Evolutionary conservation across 2,797 vertebrate species (phyloP).

Genomic region (Apogon talboti): DNA sequence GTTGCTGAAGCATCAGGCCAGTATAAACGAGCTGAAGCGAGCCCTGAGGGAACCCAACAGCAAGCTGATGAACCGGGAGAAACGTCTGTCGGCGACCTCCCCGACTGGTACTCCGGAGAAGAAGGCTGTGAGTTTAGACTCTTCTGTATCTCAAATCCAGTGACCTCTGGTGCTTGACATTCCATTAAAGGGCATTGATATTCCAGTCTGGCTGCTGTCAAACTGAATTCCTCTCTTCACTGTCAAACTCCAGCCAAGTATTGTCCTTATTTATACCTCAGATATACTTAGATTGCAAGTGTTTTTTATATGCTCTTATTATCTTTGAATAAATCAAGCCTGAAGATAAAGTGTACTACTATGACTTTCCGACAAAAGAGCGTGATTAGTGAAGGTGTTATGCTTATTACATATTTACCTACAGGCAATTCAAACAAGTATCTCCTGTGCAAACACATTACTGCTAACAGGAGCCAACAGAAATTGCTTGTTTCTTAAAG

Average conservation of each 20-base stretch:
- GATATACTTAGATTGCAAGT: constrained; percentile 16
- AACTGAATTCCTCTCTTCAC: constrained; percentile 15
- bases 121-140: constrained; percentile 81
- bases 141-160: constrained; percentile 23
- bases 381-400: constrained; percentile 7
- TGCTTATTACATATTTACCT: constrained; percentile 5
- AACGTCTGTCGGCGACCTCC: constrained; percentile 89
- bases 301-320: constrained; percentile 13
- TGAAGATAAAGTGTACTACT: background rate
- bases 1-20: constrained; percentile 98
- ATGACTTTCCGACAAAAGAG: constrained; percentile 6
- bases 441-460: constrained; percentile 5
- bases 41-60: constrained; percentile 96
- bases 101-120: constrained; percentile 92
- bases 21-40: constrained; percentile 98
- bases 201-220: constrained; percentile 11
- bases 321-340: constrained; percentile 25
- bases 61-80: constrained; percentile 93
- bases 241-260: constrained; percentile 10
- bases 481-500: constrained; percentile 30
- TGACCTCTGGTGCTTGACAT: constrained; percentile 38
- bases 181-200: constrained; percentile 36
- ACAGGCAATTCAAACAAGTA: constrained; percentile 6
- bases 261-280: background rate
- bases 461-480: constrained; percentile 9